Evolutionary conservation across 2,113 vertebrate genomes (phyloP).

Genomic region (Aramus guarauna): DNA sequence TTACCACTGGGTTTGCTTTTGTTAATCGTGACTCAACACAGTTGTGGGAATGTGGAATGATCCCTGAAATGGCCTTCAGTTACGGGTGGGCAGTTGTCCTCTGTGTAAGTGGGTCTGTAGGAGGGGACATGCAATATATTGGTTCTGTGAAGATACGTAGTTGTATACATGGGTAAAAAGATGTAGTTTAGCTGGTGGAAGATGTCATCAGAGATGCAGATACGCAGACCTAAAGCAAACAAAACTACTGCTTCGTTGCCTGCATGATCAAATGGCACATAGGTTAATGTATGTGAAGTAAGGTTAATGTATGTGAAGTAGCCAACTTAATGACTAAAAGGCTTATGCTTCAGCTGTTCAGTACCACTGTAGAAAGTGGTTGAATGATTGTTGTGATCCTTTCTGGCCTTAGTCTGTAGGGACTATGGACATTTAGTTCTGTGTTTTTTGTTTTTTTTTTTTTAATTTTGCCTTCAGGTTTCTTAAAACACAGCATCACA

Average conservation of each 20-base stretch:
- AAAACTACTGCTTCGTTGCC: background rate
- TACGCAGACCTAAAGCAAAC: background rate
- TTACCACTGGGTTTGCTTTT: background rate
- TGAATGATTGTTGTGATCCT: background rate
- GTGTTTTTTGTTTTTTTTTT: background rate
- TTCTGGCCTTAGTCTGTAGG: background rate
- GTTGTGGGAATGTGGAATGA: background rate
- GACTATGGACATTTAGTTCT: background rate
- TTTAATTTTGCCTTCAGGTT: background rate
- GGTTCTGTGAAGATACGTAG: background rate
- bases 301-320: background rate
- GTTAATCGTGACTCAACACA: background rate
- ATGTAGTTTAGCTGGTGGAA: background rate
- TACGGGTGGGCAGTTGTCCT: background rate
- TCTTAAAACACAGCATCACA: background rate
- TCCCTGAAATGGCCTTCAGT: background rate
- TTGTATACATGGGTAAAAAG: background rate
- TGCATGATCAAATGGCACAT: accelerated
- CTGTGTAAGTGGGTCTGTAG: background rate
- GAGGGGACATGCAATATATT: background rate
- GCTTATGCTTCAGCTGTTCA: background rate
- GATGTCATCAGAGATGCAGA: background rate
- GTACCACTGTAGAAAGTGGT: background rate
- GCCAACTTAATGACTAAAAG: background rate
- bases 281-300: background rate